These are phyloP conservation scores for Euzetes globulus DNA, from an alignment of 2,888 invertebrate genomes.

Conservation along the genomic window DNA sequence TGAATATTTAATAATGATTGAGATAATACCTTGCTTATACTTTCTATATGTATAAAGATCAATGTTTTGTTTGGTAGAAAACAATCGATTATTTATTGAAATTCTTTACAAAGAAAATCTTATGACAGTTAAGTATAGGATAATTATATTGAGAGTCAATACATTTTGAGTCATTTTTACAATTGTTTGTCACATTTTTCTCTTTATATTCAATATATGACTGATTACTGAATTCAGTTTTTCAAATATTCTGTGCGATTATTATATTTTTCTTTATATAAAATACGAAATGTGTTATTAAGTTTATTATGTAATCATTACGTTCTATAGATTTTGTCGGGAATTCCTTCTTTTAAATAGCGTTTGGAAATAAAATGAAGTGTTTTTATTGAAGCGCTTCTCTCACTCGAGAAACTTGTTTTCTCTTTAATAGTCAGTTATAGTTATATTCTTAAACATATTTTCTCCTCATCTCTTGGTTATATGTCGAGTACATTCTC, in stretches of 20 bases:
- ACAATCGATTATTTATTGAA: no score
- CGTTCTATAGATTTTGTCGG: conserved; percentile 19
- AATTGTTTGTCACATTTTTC: no score
- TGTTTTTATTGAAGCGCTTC: background rate
- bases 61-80: no score
- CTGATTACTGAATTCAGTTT: background rate
- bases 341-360: conserved; percentile 11
- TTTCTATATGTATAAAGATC: no score
- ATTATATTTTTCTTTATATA: conserved; percentile 1
- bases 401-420: background rate
- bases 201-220: background rate
- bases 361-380: conserved; percentile 3
- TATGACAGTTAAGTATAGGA: no score
- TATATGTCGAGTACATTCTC: background rate
- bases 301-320: conserved; percentile 26
- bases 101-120: no score
- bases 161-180: no score
- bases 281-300: conserved; percentile 3
- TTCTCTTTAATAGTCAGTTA: conserved; percentile 14
- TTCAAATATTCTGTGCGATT: background rate
- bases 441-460: background rate
- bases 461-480: background rate
- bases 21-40: no score
- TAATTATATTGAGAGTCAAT: no score
- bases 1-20: no score